Evolutionary conservation across 2,113 vertebrate genomes (phyloP), one percentile per base, ranked within the genome.

Genomic region (Sigmodon hispidus): DNA sequence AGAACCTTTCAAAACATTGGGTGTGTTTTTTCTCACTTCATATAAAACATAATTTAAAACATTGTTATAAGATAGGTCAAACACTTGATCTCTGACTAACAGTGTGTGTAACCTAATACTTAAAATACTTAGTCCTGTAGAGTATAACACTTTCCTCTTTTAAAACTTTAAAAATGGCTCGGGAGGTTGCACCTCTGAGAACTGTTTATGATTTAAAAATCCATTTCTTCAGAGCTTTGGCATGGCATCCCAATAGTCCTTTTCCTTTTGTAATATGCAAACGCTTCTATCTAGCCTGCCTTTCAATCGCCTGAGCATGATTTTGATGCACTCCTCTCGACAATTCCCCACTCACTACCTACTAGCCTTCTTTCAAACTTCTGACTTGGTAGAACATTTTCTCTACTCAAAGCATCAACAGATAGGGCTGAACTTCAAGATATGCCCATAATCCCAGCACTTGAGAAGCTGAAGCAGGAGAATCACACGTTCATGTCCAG

Each of bases 201-300:
- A 77, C n/a, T 55, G 10, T 72, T 24, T 87, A 21, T 16, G 50
- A 61, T 85, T 93, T 75, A 26, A 89, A 93, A 93, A 81, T 77
- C 50, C 22, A 36, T 59, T 50, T 61, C 29, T 48, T n/a, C 61
- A 31, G 4, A 31, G n/a, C 11, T 92, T 89, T 69, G 40, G 7
- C n/a, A 43, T 5, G 4, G 81, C 26, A 17, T 59, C 63, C 50
- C 40, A 50, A 52, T 59, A 93, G 86, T 72, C 91, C 12, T 26
- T 63, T 81, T 52, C 92, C 40, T 63, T 52, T 83, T 95, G 91
- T 65, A 45, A 89, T 57, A 94, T 43, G 45, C 76, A 92, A 81
- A 73, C 1, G 48, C 10, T 84, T 75, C 21, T 31, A 75, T 48
- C 45, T 88, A 88, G 40, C 57, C 76, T 77, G 65, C 48, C 52